Percentiles rank a stretch among this genome's conserved stretches.
Conservation (phyloP, 2,113 vertebrate species). For the Mormoops blainvillei region DNA sequence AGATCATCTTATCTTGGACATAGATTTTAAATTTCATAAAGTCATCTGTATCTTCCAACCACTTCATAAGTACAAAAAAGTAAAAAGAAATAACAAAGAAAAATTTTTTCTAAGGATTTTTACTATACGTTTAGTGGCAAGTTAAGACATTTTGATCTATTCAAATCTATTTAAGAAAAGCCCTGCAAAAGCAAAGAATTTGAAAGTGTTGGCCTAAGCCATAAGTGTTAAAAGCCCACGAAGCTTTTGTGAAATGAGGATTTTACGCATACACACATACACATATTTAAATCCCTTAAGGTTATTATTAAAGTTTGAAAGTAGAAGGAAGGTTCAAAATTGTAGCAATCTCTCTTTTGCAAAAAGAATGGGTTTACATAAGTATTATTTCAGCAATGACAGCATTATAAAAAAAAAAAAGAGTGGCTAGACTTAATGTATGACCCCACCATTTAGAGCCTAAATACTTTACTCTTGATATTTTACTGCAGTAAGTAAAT, state of each 20-base stretch:
- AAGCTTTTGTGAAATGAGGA: neutral
- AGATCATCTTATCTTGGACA: neutral
- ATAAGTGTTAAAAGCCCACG: neutral
- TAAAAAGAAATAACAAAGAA: neutral
- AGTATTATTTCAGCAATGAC: neutral
- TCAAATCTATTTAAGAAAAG: slow-evolving; percentile 44
- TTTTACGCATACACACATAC: neutral
- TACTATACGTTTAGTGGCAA: neutral
- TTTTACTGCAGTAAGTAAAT: neutral
- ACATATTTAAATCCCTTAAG: neutral
- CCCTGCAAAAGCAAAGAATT: slow-evolving; percentile 30
- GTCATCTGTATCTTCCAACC: neutral
- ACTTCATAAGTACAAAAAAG: slow-evolving; percentile 27
- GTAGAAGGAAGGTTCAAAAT: neutral
- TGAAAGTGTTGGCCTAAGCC: neutral
- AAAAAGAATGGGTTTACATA: slow-evolving; percentile 12
- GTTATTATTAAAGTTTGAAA: slow-evolving; percentile 33
- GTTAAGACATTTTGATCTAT: slow-evolving; percentile 50
- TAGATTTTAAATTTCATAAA: slow-evolving; percentile 49
- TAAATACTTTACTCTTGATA: neutral
- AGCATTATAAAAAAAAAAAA: neutral
- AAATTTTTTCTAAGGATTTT: slow-evolving; percentile 42
- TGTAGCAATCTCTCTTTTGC: neutral
- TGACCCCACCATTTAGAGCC: neutral
- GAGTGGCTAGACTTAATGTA: neutral